Base-by-base conservation (phyloP, 2,888 invertebrate genomes). In the Cyrtodaria siliqua region DNA sequence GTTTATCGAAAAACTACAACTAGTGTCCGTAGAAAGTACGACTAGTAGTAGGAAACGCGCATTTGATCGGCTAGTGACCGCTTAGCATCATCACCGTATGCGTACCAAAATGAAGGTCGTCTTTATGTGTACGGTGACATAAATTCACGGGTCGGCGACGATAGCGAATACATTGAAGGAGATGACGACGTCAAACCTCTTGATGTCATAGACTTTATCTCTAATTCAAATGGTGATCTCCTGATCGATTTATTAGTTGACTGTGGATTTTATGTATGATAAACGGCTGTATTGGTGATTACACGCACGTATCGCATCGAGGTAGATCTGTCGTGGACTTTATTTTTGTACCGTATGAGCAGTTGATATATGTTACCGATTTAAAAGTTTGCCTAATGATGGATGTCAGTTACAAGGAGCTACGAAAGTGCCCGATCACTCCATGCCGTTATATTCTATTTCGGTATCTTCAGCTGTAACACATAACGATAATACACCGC, bases 51-150 rank as follows among this genome's bases (percentile, higher is more conserved):
- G n/a, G n/a, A n/a, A n/a, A n/a, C n/a, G n/a, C n/a, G n/a, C n/a
- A n/a, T n/a, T n/a, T n/a, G n/a, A n/a, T n/a, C n/a, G n/a, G n/a
- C n/a, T n/a, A n/a, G n/a, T n/a, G n/a, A n/a, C n/a, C n/a, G n/a
- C n/a, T n/a, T 67, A 16, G 16, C 27, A 2, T 26, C 40, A n/a
- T 47, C 56, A 55, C 29, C 57, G 4, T 67, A 67, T 24, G 6
- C 40, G 16, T 55, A 67, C 49, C 56, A 56, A 27, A 40, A 57
- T n/a, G 33, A 47, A 24, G 67, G 56, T 14, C n/a, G 20, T 6
- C 16, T 55, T 3, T 29, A 44, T 26, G 57, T 67, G 12, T 56
- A 49, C 20, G 67, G 57, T 33, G 57, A 57, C 24, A 38, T 67
- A 9, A 67, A 44, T 20, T 6, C 44, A 16, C 42, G 67, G 49